phyloP scores from a whole-genome alignment of 2,797 vertebrate genomes.

The Meda fulgida region DNA sequence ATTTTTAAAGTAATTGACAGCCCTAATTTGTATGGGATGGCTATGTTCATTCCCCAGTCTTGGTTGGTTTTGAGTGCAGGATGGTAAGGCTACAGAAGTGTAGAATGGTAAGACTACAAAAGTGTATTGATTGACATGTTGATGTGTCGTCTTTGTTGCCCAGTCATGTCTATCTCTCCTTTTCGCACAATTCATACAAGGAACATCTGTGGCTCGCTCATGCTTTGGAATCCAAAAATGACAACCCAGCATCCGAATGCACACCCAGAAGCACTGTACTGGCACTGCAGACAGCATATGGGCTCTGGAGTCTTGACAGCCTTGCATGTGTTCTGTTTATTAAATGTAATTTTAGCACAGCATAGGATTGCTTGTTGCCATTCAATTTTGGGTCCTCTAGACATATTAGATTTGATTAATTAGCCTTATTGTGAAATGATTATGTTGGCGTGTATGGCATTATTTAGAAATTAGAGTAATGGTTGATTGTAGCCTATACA shows the following conservation, averaged over 20 bases:
- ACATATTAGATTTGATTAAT: conserved; percentile 22
- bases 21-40: neutral
- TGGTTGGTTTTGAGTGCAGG: neutral
- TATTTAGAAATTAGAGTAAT: neutral
- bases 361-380: neutral
- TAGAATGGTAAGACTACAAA: neutral
- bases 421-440: neutral
- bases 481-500: neutral
- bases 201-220: conserved; percentile 51
- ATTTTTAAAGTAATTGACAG: neutral
- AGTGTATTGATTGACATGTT: conserved; percentile 21
- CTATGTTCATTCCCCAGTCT: neutral
- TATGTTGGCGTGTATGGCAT: neutral
- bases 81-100: neutral
- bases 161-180: conserved; percentile 16
- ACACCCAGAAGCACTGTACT: conserved; percentile 18
- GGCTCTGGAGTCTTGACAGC: conserved; percentile 17
- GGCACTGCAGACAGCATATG: neutral
- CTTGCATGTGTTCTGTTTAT: conserved; percentile 15
- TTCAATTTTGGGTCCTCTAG: neutral
- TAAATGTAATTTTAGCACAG: conserved; percentile 18
- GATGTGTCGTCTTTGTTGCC: conserved; percentile 2
- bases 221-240: conserved; percentile 41
- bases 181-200: conserved; percentile 28
- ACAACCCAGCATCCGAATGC: conserved; percentile 42